Conservation (phyloP, 1,140 invertebrate genomes). For the Acromyrmex charruanus region DNA sequence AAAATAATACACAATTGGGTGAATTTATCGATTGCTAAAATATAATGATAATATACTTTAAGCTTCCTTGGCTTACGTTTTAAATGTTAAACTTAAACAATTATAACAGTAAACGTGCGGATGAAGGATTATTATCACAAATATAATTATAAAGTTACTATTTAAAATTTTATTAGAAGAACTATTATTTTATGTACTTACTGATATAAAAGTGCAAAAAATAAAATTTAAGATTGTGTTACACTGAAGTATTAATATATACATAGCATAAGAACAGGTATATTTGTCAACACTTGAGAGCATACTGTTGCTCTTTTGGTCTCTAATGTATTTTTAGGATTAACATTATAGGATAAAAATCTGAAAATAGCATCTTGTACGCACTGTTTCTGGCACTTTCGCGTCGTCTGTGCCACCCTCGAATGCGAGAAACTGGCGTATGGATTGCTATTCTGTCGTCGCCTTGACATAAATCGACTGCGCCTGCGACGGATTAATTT, state of each 20-base stretch:
- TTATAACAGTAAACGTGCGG: background rate
- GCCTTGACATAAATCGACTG: conserved; percentile 84
- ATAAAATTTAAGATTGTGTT: background rate
- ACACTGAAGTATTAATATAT: background rate
- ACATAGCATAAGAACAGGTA: background rate
- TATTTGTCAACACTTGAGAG: background rate
- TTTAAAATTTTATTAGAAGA: conserved; percentile 9
- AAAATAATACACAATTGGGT: background rate
- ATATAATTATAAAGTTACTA: background rate
- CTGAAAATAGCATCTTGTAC: background rate
- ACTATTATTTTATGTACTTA: background rate
- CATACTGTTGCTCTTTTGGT: too few relatives aligned
- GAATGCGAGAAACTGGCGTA: conserved; percentile 50
- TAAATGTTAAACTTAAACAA: background rate
- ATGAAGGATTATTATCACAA: background rate
- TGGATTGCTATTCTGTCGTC: conserved; percentile 67
- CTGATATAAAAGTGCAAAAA: background rate
- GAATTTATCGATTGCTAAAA: background rate
- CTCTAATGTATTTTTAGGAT: background rate
- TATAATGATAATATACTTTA: background rate
- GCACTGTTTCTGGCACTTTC: conserved; percentile 39
- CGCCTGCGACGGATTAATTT: conserved; percentile 83
- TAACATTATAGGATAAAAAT: background rate
- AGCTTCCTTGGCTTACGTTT: background rate
- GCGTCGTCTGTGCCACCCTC: conserved; percentile 48